Percentiles rank a stretch among this genome's conserved stretches.
phyloP scores from a whole-genome alignment of 2,113 vertebrate species.

The Triplophysa tibetana region DNA sequence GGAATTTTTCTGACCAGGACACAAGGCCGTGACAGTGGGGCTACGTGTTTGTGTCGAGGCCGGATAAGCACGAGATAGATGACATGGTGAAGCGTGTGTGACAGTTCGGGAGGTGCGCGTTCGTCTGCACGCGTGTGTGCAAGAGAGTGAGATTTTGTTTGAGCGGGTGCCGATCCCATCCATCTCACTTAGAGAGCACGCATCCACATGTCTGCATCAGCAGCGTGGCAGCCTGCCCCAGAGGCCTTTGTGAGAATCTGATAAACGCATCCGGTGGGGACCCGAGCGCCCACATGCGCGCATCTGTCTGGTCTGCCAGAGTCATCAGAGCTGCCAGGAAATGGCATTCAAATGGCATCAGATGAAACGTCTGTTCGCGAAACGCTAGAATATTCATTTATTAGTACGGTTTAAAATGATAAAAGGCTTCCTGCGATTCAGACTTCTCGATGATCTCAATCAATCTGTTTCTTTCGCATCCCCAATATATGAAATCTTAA shows the following conservation, averaged over 20 bases:
- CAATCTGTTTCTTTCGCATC: background rate
- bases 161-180: slow-evolving; percentile 53
- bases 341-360: slow-evolving; percentile 49
- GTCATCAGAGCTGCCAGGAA: slow-evolving; percentile 49
- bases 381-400: slow-evolving; percentile 42
- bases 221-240: slow-evolving; percentile 52
- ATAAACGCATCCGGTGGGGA: slow-evolving; percentile 44
- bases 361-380: slow-evolving; percentile 39
- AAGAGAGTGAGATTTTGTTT: slow-evolving; percentile 53
- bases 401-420: slow-evolving; percentile 34
- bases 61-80: slow-evolving; percentile 54
- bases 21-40: slow-evolving; percentile 12
- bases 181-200: slow-evolving; percentile 54
- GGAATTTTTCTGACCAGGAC: slow-evolving; percentile 45
- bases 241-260: slow-evolving; percentile 48
- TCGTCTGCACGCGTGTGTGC: slow-evolving; percentile 36
- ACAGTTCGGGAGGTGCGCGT: slow-evolving; percentile 45
- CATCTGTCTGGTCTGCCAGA: slow-evolving; percentile 48
- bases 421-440: slow-evolving; percentile 1
- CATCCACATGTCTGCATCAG: slow-evolving; percentile 44
- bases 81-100: slow-evolving; percentile 54
- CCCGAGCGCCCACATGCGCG: slow-evolving; percentile 38
- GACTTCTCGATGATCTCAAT: background rate
- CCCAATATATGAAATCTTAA: background rate
- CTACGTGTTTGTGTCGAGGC: slow-evolving; percentile 44